These are phyloP conservation scores for Podocnemis expansa DNA, from an alignment of 2,113 vertebrate species.

Conservation along the genomic window DNA sequence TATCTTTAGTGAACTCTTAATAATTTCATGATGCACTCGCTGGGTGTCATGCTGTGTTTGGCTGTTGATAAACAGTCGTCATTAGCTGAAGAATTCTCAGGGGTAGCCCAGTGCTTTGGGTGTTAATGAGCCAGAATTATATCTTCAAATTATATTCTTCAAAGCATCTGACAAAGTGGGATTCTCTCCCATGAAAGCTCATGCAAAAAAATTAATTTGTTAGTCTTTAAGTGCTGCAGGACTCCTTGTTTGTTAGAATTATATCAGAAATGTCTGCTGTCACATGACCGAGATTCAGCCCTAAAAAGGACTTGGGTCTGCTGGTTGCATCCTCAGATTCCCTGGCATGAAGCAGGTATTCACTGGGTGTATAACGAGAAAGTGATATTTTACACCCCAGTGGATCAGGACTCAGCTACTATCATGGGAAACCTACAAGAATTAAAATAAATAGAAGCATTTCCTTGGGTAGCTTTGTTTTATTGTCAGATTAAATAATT, in stretches of 20 bases:
- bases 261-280: not conserved
- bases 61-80: not conserved
- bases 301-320: not conserved
- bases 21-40: slow-evolving; percentile 8
- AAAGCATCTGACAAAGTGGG: too few species aligned
- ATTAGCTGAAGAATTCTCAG: too few species aligned
- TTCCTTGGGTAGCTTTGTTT: not conserved
- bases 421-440: not conserved
- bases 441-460: not conserved
- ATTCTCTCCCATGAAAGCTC: too few species aligned
- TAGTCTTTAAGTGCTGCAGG: too few species aligned
- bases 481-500: not conserved
- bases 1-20: not conserved
- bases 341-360: not conserved
- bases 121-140: not conserved
- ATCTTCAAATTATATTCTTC: too few species aligned
- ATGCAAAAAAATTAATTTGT: too few species aligned
- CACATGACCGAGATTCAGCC: not conserved
- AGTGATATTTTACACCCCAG: not conserved
- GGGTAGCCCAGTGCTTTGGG: too few species aligned
- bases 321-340: not conserved
- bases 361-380: not conserved
- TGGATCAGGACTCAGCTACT: not conserved
- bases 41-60: not conserved
- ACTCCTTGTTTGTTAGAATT: too few species aligned